Evolutionary conservation across 2,113 vertebrate genomes (phyloP).

Genomic region (Maccullochella peelii): DNA sequence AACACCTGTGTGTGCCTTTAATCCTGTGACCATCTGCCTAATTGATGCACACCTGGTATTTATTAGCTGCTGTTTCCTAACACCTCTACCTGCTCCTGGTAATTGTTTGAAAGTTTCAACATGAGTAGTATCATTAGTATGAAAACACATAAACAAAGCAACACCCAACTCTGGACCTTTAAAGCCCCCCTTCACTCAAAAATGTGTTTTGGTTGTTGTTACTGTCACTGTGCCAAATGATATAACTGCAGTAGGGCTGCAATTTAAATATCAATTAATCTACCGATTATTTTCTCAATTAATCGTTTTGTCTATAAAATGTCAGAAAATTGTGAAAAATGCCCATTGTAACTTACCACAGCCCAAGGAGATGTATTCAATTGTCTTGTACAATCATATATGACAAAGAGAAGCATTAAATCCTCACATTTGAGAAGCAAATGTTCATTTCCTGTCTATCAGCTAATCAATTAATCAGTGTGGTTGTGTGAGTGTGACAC

Average conservation of each 20-base stretch:
- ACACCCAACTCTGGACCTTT: neutral
- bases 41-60: neutral
- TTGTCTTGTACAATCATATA: neutral
- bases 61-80: neutral
- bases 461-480: neutral
- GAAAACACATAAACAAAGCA: neutral
- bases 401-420: neutral
- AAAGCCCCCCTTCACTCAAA: neutral
- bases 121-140: too few relatives aligned
- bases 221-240: neutral
- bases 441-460: neutral
- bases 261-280: neutral
- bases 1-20: neutral
- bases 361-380: neutral
- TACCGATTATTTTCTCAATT: neutral
- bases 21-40: neutral
- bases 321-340: neutral
- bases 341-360: neutral
- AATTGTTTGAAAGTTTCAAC: neutral
- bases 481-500: neutral
- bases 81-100: neutral
- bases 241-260: neutral
- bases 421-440: neutral
- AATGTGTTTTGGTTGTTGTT: neutral
- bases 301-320: neutral